phyloP scores from a whole-genome alignment of 2,888 invertebrate species.

The Drosophila emarginata region DNA sequence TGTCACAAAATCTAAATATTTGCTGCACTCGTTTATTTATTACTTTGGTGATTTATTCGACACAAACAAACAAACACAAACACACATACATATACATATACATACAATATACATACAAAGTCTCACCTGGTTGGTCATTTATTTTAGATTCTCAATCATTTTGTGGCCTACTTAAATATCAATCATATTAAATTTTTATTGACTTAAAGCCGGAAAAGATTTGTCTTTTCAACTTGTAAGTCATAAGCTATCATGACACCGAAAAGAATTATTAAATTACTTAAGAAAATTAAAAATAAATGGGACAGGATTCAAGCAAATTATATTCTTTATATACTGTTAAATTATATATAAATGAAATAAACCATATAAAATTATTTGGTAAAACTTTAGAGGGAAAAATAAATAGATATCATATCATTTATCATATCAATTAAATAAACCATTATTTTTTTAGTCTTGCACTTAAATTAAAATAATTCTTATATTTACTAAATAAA shows the following conservation, averaged over 20 bases:
- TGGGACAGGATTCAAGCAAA: no score
- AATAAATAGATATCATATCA: no score
- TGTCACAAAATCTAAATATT: slow-evolving; percentile 26
- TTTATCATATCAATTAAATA: no score
- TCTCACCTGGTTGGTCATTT: slow-evolving; percentile 12
- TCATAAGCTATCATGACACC: neutral
- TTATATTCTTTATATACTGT: no score
- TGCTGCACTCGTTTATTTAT: slow-evolving; percentile 20
- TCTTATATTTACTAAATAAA: neutral
- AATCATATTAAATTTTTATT: slow-evolving; percentile 21
- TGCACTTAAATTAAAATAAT: neutral
- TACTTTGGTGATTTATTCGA: slow-evolving; percentile 15
- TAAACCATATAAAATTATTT: no score
- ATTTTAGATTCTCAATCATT: neutral
- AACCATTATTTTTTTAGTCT: no score
- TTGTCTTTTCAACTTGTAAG: neutral
- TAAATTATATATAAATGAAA: no score
- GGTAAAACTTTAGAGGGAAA: no score
- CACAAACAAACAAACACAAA: neutral
- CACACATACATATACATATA: neutral
- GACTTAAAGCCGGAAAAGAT: slow-evolving; percentile 16
- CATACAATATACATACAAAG: neutral
- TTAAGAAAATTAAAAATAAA: no score
- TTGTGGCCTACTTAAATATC: slow-evolving; percentile 1
- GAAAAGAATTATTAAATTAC: slow-evolving; percentile 12